These are phyloP conservation scores for Sebastes diaconus DNA, from an alignment of 2,797 vertebrate species.

Conservation along the genomic window DNA sequence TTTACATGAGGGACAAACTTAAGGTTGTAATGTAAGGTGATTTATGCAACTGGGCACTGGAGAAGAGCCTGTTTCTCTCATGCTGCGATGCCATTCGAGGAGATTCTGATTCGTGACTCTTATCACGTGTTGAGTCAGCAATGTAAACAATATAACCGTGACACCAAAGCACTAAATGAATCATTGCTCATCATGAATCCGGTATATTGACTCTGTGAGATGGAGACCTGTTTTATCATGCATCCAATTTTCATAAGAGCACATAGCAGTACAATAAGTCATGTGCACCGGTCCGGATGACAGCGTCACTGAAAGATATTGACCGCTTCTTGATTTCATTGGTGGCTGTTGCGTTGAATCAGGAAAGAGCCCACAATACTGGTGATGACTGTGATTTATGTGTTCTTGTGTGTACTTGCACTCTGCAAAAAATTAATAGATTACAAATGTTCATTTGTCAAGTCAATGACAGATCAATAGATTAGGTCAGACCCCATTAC, in stretches of 20 bases:
- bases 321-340: background rate
- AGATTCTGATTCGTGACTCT: background rate
- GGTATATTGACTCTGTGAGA: background rate
- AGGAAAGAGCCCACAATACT: background rate
- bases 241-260: conserved; percentile 1
- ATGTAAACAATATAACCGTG: background rate
- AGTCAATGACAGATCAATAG: conserved; percentile 35
- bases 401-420: background rate
- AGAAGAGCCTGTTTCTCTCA: background rate
- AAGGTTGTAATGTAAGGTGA: background rate
- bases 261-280: background rate
- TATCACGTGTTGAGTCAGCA: background rate
- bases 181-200: background rate
- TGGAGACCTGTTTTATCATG: conserved; percentile 1
- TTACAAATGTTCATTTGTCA: conserved; percentile 36
- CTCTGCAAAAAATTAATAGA: background rate
- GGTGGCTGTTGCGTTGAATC: background rate
- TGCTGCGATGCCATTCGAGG: background rate
- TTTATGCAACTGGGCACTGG: background rate
- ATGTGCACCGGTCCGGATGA: background rate
- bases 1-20: background rate
- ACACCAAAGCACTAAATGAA: background rate
- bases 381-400: background rate
- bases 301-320: background rate
- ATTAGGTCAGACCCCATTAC: conserved; percentile 13